Base-by-base conservation (phyloP, 1,140 invertebrate genomes). In the Cydia fagiglandana region DNA sequence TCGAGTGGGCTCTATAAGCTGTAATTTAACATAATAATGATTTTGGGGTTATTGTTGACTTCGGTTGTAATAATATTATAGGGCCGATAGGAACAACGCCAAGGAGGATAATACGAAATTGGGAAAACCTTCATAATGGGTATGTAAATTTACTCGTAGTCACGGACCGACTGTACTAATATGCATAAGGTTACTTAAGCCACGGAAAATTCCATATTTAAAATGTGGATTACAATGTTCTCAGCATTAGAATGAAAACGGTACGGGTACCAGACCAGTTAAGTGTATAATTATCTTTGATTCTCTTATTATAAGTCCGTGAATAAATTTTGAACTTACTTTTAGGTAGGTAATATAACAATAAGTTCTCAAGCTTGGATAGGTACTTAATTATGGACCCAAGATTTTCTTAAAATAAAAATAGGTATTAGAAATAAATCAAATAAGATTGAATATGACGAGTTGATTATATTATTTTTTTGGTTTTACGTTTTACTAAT, bases 121-220 rank as follows among this genome's bases (percentile, higher is more conserved):
- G 66, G 34, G 66, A 41, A 70, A 70, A 70, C 66, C 66, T 70
- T 70, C 17, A 70, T 70, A 70, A 70, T 70, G 34, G 34, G 34
- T 70, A 70, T 70, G 66, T 45, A 70, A 70, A 70, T 70, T 70
- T 70, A 70, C 66, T 70, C 66, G 30, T 20, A 38, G 66, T 70
- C 66, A 70, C 66, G 66, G 66, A 45, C 66, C 38, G 66, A 38
- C 66, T 41, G 66, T 17, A 70, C 66, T 70, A 70, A 38, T 70
- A 70, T 70, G 30, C 30, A 70, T 70, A 70, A 70, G 24, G 66
- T 24, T 70, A 70, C 66, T 38, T 70, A 70, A 70, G 66, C n/a
- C n/a, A 70, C 30, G 66, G 30, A 70, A 70, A 70, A 38, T 70
- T 17, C 66, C 66, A 38, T 70, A 70, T 70, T 70, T 70, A 41